Base-by-base conservation (phyloP, 1,140 invertebrate genomes). In the Drosophila miranda region DNA sequence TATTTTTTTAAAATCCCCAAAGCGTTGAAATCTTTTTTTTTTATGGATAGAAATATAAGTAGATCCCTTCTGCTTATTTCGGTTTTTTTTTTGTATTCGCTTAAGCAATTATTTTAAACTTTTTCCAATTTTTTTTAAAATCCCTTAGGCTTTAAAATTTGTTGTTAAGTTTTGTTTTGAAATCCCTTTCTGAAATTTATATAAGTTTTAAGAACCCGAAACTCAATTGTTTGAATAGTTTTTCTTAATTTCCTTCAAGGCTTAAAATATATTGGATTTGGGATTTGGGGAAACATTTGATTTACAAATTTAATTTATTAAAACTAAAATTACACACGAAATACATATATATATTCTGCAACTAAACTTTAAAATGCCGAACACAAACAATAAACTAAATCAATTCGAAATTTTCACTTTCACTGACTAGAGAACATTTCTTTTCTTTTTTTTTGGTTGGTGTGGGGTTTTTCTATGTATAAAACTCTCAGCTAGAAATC, bases 381-480 rank as follows among this genome's bases (percentile, higher is more conserved):
- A 64, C 60, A 79, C 13, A 42, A 52, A 56, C 45, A 42, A 38
- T 41, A 56, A 23, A 70, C 41, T 46, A n/a, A 71, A 52, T 42
- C 26, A 44, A 49, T 49, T 66, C 9, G 6, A 21, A 41, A 62
- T 57, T 77, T 49, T 57, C 19, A 53, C 44, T 74, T 58, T 54
- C 48, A 74, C 74, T 77, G 78, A 81, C 79, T 81, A 81, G 78
- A 81, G 21, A 41, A 60, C 21, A 60, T 53, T 52, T 56, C 9
- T 6, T 16, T 44, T 9, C 9, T 21, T 14, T 42, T 7, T 23
- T 26, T 26, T 4, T 5, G 8, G 2, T 13, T 11, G 3, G 34
- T 38, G 9, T 11, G 3, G 6, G 28, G 28, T 6, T 34, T 34
- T 61, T 19, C 43, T 19, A 1, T 16, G 44, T 14, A 11, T 1